Conservation (phyloP, 2,797 vertebrate species). For the Lepilemur ruficaudatus region DNA sequence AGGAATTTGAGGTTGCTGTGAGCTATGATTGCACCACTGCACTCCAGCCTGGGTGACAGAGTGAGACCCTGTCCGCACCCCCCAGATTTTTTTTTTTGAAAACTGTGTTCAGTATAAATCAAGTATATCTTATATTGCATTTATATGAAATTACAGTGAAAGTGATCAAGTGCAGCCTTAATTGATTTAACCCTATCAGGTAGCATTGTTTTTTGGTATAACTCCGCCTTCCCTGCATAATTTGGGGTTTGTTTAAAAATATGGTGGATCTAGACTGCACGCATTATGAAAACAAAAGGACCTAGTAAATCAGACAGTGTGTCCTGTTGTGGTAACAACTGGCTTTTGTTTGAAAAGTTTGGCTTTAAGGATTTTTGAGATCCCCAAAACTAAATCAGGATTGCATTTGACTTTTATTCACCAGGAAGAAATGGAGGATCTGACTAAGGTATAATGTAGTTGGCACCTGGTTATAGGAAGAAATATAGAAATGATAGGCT, state of each 20-base stretch:
- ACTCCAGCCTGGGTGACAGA: too few species aligned
- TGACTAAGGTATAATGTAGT: not conserved
- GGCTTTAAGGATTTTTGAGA: slow-evolving; percentile 5
- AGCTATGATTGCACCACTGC: too few species aligned
- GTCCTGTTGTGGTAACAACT: not conserved
- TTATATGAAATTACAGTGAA: slow-evolving; percentile 9
- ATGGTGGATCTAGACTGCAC: not conserved
- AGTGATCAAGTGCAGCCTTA: not conserved
- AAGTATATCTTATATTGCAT: not conserved
- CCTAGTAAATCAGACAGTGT: not conserved
- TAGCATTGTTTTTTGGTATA: slow-evolving; percentile 5
- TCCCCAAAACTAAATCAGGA: slow-evolving; percentile 10
- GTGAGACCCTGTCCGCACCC: too few species aligned
- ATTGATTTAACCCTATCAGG: not conserved
- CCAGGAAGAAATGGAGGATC: not conserved
- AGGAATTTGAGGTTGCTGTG: too few species aligned
- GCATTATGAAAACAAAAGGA: not conserved
- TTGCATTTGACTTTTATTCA: not conserved
- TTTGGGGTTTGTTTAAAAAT: slow-evolving; percentile 26
- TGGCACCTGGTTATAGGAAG: slow-evolving; percentile 13
- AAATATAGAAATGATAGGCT: slow-evolving; percentile 24
- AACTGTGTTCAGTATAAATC: not conserved
- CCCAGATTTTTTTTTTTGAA: not conserved
- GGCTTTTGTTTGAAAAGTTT: slow-evolving; percentile 27
- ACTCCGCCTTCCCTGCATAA: not conserved